Base-by-base conservation (phyloP, 2,888 invertebrate genomes). In the Acronicta alni region DNA sequence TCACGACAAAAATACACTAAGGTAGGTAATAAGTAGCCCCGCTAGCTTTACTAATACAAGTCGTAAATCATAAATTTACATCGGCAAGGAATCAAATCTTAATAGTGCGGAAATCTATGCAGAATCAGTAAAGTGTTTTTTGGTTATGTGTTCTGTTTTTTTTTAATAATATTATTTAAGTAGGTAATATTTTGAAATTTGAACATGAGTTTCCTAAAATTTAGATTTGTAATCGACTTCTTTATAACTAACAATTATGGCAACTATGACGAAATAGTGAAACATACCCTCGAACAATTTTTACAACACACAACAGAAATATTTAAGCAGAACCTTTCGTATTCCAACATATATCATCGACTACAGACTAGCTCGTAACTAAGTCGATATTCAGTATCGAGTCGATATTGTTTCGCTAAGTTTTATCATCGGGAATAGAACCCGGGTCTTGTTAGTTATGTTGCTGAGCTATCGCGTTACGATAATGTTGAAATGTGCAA, bases 351-450 rank as follows among this genome's bases (percentile, higher is more conserved):
- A 80, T 85, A 85, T 85, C 80, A 85, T 85, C 80, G 83, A 60
- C 57, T 58, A 53, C 63, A 52, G 57, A 60, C 69, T 77, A 52
- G 64, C 77, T 78, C 83, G 86, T 88, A 89, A 87, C 79, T 90
- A 86, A 87, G 72, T 81, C 80, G 86, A 85, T 86, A 89, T 89
- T 88, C 84, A 81, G 88, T 92, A 91, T 92, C 90, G 81, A 79
- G 72, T 82, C 85, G 89, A 90, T 91, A 90, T 85, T 86, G 89
- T 88, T 90, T 85, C 83, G 81, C 83, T 83, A 82, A 84, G 85
- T 84, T 87, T 87, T 91, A 91, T 92, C 90, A 82, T 76, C 60
- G 80, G 69, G 85, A 86, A 88, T 86, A 88, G 89, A 86, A 87
- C 82, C 77, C 67, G 74, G 72, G 77, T 57, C 82, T 78, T 75